A percentile compares a stretch with the other conserved stretches of the same genome.
Conservation (phyloP, 1,140 invertebrate genomes). For the Wasmannia auropunctata region DNA sequence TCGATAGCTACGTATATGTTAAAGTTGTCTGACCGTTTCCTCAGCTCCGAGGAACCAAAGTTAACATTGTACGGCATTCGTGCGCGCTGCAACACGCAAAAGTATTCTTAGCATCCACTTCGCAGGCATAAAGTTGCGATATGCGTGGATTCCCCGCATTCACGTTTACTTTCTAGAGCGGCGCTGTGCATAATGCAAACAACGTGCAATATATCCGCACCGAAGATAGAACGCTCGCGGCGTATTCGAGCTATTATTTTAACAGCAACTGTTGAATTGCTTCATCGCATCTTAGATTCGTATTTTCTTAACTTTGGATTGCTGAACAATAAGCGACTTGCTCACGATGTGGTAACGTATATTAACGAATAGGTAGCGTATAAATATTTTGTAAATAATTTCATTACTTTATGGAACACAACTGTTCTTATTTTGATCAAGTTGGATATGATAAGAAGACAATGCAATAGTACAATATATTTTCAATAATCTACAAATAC, state of each 20-base stretch:
- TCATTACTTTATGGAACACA: not conserved
- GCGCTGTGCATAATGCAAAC: constrained; percentile 59
- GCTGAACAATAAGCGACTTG: not conserved
- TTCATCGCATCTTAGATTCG: constrained; percentile 4
- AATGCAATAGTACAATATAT: not conserved
- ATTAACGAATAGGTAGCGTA: no score
- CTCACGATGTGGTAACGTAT: not conserved
- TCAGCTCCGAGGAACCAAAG: not conserved
- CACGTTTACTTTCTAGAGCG: constrained; percentile 56
- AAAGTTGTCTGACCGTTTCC: not conserved
- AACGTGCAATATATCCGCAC: constrained; percentile 48
- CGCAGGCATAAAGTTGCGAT: constrained; percentile 51
- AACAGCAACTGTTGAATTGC: constrained; percentile 45
- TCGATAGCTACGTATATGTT: constrained; percentile 10
- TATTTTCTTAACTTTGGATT: not conserved
- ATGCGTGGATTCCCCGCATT: constrained; percentile 41
- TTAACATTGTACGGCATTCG: constrained; percentile 24
- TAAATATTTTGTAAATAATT: constrained; percentile 6
- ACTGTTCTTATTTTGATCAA: not conserved
- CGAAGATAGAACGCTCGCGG: constrained; percentile 44
- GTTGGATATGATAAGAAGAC: not conserved
- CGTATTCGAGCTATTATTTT: constrained; percentile 37
- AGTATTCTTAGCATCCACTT: constrained; percentile 58
- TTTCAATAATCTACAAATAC: constrained; percentile 1
- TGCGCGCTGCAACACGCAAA: constrained; percentile 21